Percentiles rank a stretch among this genome's conserved stretches.
Evolutionary conservation across 2,888 invertebrate species (phyloP).

Genomic region (Nasonia oneida): DNA sequence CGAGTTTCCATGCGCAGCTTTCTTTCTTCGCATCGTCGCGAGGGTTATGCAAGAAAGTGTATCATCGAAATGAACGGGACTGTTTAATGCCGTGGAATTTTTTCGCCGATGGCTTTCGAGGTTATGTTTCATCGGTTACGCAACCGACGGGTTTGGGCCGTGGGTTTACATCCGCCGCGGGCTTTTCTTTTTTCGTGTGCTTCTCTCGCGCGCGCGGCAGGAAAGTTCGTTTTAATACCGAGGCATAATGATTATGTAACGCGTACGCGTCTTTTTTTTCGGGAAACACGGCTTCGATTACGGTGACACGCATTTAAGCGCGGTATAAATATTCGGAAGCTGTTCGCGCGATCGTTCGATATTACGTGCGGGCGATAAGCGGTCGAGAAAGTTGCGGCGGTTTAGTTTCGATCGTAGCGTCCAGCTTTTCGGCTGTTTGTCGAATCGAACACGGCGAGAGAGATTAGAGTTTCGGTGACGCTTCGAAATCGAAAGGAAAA

Average conservation of each 20-base stretch:
- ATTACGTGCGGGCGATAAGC: background rate
- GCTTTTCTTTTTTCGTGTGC: conserved; percentile 26
- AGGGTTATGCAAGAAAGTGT: conserved; percentile 14
- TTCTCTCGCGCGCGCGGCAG: background rate
- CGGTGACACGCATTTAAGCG: background rate
- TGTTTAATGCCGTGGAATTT: background rate
- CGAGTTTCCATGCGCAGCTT: background rate
- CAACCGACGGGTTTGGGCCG: background rate
- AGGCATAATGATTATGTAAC: background rate
- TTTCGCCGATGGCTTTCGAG: background rate
- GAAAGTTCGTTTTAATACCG: conserved; percentile 34
- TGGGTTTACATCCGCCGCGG: background rate
- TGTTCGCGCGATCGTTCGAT: background rate
- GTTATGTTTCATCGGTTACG: conserved; percentile 11
- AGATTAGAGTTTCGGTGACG: background rate
- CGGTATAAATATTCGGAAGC: background rate
- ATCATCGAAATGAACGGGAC: background rate
- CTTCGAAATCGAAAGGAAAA: background rate
- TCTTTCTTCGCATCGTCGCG: background rate
- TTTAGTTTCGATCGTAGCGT: background rate
- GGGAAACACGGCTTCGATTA: background rate
- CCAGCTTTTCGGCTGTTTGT: background rate
- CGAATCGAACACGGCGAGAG: no score
- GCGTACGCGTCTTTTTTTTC: background rate
- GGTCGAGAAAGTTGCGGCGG: background rate